Evolutionary conservation across 2,797 vertebrate genomes (phyloP).

Genomic region (Xenopus petersii): DNA sequence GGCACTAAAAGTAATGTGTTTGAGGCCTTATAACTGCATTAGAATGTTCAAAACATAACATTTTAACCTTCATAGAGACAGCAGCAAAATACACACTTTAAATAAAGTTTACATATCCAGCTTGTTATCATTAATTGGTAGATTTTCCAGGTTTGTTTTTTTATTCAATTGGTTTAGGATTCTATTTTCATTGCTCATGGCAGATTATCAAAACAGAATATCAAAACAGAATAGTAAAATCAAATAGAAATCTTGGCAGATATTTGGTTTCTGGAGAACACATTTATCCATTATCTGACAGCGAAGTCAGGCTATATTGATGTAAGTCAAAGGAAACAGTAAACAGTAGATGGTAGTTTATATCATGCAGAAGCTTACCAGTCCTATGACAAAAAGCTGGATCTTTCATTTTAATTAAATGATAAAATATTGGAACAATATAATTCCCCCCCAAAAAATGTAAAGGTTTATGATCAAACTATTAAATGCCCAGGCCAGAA

Average conservation of each 20-base stretch:
- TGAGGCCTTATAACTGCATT: too few species aligned
- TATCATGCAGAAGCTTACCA: conserved; percentile 17
- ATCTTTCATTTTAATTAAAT: conserved; percentile 40
- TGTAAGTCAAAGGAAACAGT: conserved; percentile 24
- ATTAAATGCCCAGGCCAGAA: conserved; percentile 19
- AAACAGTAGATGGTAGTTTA: conserved; percentile 28
- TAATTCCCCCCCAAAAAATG: conserved; percentile 37
- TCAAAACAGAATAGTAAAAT: conserved; percentile 36
- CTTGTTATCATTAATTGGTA: too few species aligned
- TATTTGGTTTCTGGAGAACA: conserved; percentile 41
- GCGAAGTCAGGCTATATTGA: conserved; percentile 18
- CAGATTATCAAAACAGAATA: conserved; percentile 26
- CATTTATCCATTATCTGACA: conserved; percentile 39
- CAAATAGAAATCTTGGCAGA: conserved; percentile 34
- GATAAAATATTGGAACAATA: conserved; percentile 29
- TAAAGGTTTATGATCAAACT: conserved; percentile 29
- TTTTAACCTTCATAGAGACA: too few species aligned
- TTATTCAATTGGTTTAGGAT: conserved; percentile 14
- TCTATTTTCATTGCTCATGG: conserved; percentile 28
- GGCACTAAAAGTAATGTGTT: too few species aligned
- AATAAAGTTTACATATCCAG: too few species aligned
- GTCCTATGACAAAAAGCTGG: conserved; percentile 35
- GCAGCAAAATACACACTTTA: too few species aligned
- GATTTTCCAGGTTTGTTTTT: not conserved
- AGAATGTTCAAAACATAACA: too few species aligned